These are phyloP conservation scores for Todiramphus saurophagus DNA, from an alignment of 2,113 vertebrate species.

Conservation along the genomic window DNA sequence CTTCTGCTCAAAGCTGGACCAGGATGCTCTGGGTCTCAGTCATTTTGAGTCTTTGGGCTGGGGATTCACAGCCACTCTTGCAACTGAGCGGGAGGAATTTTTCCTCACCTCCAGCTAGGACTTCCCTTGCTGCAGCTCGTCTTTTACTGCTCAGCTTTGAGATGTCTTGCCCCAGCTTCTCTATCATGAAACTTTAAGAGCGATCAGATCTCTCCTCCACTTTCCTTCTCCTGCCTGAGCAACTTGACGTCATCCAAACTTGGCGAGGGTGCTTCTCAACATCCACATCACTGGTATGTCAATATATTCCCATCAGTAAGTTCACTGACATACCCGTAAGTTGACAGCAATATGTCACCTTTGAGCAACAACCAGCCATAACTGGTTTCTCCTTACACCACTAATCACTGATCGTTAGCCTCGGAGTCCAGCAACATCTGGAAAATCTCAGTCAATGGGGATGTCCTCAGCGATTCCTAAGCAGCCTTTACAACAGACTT, in stretches of 20 bases:
- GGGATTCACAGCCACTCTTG: neutral
- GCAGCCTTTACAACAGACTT: neutral
- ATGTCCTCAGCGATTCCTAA: neutral
- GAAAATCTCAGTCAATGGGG: neutral
- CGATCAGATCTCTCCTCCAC: neutral
- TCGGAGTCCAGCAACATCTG: neutral
- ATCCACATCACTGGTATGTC: neutral
- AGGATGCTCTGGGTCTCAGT: neutral
- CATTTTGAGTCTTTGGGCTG: too few relatives aligned
- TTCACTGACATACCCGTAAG: neutral
- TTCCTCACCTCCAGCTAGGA: fast-evolving
- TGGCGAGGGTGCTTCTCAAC: neutral
- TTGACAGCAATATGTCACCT: neutral
- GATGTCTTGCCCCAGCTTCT: neutral
- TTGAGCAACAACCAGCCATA: neutral
- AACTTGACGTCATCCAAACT: neutral
- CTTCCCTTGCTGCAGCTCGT: neutral
- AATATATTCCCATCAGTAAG: too few relatives aligned
- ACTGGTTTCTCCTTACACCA: neutral
- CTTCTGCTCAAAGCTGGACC: neutral
- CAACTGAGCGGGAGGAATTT: neutral
- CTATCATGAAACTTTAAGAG: too few relatives aligned
- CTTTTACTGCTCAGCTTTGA: neutral
- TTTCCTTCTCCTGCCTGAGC: neutral
- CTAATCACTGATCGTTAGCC: neutral